phyloP scores from a whole-genome alignment of 2,113 vertebrate genomes.

The Miniopterus natalensis region DNA sequence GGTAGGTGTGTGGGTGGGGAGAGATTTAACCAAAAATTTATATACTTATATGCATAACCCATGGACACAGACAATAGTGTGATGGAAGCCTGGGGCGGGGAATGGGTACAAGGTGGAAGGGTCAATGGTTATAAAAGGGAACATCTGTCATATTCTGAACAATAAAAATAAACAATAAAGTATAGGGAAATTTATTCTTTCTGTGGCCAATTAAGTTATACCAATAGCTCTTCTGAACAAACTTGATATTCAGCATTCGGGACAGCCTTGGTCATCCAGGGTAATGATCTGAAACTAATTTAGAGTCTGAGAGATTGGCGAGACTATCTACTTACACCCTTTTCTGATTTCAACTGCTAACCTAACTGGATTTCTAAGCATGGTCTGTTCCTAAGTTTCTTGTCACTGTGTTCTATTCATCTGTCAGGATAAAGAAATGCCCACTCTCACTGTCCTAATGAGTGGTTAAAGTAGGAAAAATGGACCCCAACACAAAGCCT shows the following conservation, averaged over 20 bases:
- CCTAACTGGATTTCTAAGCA: slow-evolving; percentile 1
- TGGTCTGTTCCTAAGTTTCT: not conserved
- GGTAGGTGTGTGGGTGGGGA: too few species aligned
- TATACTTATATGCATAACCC: too few species aligned
- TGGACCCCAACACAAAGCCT: not conserved
- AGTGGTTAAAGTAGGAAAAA: not conserved
- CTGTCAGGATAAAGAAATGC: not conserved
- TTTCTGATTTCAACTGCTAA: slow-evolving; percentile 29
- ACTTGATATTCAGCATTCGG: not conserved
- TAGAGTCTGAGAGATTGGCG: not conserved
- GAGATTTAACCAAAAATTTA: too few species aligned
- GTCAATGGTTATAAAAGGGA: too few species aligned
- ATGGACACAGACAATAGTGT: too few species aligned
- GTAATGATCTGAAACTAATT: slow-evolving; percentile 42
- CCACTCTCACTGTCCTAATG: not conserved
- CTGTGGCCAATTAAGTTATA: not conserved
- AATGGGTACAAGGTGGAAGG: too few species aligned
- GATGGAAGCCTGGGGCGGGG: too few species aligned
- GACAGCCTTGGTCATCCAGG: not conserved
- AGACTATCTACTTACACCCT: not conserved
- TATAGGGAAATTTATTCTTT: not conserved
- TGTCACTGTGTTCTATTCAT: not conserved
- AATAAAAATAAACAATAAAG: not conserved
- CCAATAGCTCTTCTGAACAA: not conserved
- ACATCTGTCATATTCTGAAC: too few species aligned